These are phyloP conservation scores for Limenitis camilla DNA, from an alignment of 2,888 invertebrate species.

Conservation along the genomic window DNA sequence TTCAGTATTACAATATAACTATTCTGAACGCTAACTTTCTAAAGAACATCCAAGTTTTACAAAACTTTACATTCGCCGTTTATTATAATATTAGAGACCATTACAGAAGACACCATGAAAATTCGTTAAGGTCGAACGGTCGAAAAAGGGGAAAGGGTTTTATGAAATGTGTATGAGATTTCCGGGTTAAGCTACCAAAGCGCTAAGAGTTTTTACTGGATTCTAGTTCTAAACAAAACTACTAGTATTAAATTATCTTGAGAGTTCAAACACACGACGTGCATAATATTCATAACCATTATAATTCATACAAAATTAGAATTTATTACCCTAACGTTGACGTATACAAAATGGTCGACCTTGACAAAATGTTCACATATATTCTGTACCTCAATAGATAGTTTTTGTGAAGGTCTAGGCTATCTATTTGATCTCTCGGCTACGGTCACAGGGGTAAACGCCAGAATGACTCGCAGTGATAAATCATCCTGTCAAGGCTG, in stretches of 20 bases:
- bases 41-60: no score
- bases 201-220: neutral
- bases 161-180: no score
- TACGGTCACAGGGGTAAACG: neutral
- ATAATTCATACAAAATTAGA: neutral
- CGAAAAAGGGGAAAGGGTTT: no score
- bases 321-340: slow-evolving; percentile 1
- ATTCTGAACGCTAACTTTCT: no score
- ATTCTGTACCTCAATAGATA: neutral
- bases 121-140: no score
- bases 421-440: neutral
- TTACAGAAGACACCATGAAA: no score
- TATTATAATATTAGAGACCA: no score
- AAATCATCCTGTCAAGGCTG: slow-evolving; percentile 4
- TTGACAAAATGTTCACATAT: slow-evolving; percentile 4
- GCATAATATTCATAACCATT: slow-evolving; percentile 1
- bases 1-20: no score
- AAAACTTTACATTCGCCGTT: no score
- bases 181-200: no score
- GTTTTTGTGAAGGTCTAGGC: slow-evolving; percentile 3
- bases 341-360: neutral
- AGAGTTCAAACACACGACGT: neutral
- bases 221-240: neutral
- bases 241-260: neutral
- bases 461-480: neutral